These are phyloP conservation scores for Pyrrhia umbra DNA, from an alignment of 2,888 invertebrate genomes.

Conservation along the genomic window DNA sequence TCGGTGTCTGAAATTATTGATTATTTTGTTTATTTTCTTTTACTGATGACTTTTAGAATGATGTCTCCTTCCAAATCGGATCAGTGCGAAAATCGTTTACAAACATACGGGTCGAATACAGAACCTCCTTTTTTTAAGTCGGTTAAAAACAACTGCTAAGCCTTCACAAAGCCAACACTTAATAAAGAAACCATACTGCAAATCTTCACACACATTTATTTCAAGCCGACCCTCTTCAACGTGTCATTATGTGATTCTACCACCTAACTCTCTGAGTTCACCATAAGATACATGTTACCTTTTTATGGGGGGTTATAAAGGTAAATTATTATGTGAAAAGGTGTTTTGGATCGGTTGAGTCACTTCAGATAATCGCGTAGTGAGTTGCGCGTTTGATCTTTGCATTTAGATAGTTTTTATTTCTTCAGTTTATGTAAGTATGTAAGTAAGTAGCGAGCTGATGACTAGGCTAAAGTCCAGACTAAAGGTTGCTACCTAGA, in stretches of 20 bases:
- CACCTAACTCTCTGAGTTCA: slow-evolving; percentile 19
- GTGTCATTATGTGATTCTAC: slow-evolving; percentile 36
- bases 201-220: slow-evolving; percentile 24
- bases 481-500: too few relatives aligned
- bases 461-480: too few relatives aligned
- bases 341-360: background rate
- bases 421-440: too few relatives aligned
- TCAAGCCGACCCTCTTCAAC: slow-evolving; percentile 35
- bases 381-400: background rate
- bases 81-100: too few relatives aligned
- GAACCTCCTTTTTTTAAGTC: too few relatives aligned
- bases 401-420: too few relatives aligned
- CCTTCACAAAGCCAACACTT: background rate
- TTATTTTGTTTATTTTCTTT: too few relatives aligned
- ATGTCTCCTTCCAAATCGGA: too few relatives aligned
- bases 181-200: slow-evolving; percentile 16
- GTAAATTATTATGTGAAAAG: slow-evolving; percentile 20
- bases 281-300: slow-evolving; percentile 21
- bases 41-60: too few relatives aligned
- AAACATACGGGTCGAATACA: too few relatives aligned
- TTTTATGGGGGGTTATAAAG: slow-evolving; percentile 30
- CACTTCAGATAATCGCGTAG: slow-evolving; percentile 7
- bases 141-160: background rate
- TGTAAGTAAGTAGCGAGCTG: too few relatives aligned
- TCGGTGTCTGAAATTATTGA: too few relatives aligned